Conservation (phyloP, 2,797 vertebrate species). For the Neosalanx taihuensis region DNA sequence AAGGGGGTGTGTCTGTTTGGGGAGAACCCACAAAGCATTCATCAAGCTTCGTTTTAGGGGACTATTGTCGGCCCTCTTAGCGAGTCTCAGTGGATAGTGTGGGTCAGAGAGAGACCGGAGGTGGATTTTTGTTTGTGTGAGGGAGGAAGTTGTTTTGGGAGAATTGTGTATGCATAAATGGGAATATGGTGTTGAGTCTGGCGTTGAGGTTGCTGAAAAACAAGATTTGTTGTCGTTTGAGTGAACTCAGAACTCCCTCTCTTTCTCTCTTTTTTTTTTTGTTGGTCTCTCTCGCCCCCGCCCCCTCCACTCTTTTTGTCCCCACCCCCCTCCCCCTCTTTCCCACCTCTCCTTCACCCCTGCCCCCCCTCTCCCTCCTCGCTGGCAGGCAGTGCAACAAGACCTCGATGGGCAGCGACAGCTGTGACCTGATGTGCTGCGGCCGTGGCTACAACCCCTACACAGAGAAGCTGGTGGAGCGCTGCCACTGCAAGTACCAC, state of each 20-base stretch:
- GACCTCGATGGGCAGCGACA: conserved; percentile 94
- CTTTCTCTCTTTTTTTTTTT: conserved; percentile 8
- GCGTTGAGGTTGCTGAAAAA: not conserved
- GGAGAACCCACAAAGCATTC: conserved; percentile 46
- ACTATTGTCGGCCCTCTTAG: conserved; percentile 41
- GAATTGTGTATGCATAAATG: not conserved
- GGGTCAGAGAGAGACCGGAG: not conserved
- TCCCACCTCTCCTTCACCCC: conserved; percentile 7
- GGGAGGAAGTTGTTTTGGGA: not conserved
- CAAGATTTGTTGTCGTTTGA: not conserved
- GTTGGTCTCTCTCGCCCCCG: not conserved
- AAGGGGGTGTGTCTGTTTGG: conserved; percentile 39
- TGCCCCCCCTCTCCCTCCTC: not conserved
- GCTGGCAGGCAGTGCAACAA: conserved; percentile 93
- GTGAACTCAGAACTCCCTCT: not conserved
- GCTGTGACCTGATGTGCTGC: conserved; percentile 98
- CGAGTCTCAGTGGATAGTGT: conserved; percentile 17
- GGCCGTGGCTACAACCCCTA: conserved; percentile 98
- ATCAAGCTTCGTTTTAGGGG: conserved; percentile 50
- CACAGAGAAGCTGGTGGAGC: conserved; percentile 91
- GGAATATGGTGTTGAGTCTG: not conserved
- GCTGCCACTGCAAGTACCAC: conserved; percentile 99
- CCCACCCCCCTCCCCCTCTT: not conserved
- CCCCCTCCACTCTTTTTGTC: conserved; percentile 1
- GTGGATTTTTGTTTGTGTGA: not conserved